Percentiles rank a stretch among this genome's conserved stretches.
These are phyloP conservation scores for Baryphthengus martii DNA, from an alignment of 2,113 vertebrate species.

Conservation along the genomic window DNA sequence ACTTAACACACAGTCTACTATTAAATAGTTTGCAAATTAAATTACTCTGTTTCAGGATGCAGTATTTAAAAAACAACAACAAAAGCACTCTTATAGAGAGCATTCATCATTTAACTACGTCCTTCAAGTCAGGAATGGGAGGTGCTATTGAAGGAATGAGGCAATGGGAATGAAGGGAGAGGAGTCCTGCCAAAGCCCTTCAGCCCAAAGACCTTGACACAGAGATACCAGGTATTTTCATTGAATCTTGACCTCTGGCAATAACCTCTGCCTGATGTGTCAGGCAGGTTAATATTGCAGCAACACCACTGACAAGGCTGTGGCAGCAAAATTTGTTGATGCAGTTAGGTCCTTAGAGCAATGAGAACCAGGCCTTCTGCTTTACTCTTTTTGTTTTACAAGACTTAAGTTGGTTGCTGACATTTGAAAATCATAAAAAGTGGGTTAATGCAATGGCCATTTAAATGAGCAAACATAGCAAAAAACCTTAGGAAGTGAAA, in stretches of 20 bases:
- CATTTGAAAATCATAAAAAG: constrained; percentile 6
- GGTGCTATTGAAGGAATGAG: background rate
- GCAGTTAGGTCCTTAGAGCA: background rate
- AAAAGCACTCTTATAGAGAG: background rate
- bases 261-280: background rate
- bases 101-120: background rate
- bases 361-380: background rate
- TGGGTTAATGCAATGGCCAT: constrained; percentile 36
- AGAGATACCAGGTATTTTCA: background rate
- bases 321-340: background rate
- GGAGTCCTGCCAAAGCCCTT: background rate
- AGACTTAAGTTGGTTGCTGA: background rate
- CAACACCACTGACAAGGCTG: background rate
- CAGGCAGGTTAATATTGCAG: background rate
- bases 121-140: background rate
- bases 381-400: background rate
- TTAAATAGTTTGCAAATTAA: background rate
- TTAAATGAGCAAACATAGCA: constrained; percentile 52
- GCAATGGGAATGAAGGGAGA: background rate
- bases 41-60: background rate
- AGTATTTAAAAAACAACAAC: background rate
- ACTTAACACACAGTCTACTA: background rate
- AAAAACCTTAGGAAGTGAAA: constrained; percentile 59
- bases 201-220: background rate
- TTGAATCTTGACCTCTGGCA: background rate